Evolutionary conservation across 2,797 vertebrate species (phyloP).

Genomic region (Melanotaenia boesemani): DNA sequence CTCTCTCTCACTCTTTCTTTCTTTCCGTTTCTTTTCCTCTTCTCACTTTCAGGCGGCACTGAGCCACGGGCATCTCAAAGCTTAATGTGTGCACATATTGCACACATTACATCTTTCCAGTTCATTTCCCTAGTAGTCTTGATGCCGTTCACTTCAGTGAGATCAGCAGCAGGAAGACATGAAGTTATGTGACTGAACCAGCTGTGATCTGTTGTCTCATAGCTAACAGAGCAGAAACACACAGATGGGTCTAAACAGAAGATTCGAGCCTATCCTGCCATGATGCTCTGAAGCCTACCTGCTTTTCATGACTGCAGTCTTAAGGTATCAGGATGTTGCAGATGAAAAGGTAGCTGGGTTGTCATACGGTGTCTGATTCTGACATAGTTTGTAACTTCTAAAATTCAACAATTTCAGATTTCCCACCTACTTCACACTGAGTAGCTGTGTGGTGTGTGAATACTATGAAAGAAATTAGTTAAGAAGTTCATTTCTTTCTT

Average conservation of each 20-base stretch:
- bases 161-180: slow-evolving; percentile 34
- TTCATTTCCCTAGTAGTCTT: slow-evolving; percentile 29
- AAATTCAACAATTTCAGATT: not conserved
- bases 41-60: slow-evolving; percentile 22
- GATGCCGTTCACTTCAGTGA: slow-evolving; percentile 40
- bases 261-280: slow-evolving; percentile 16
- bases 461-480: not conserved
- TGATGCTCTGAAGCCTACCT: slow-evolving; percentile 16
- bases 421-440: not conserved
- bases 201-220: slow-evolving; percentile 53
- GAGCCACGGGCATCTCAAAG: slow-evolving; percentile 12
- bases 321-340: slow-evolving; percentile 14
- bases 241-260: slow-evolving; percentile 52
- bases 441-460: not conserved
- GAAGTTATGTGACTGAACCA: slow-evolving; percentile 43
- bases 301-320: slow-evolving; percentile 10
- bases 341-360: slow-evolving; percentile 24
- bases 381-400: slow-evolving; percentile 3
- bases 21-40: slow-evolving; percentile 20
- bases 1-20: not conserved
- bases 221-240: slow-evolving; percentile 59
- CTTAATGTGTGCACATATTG: slow-evolving; percentile 14
- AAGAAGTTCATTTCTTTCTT: not conserved
- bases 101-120: slow-evolving; percentile 30
- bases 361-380: slow-evolving; percentile 12